Evolutionary conservation across 2,888 invertebrate genomes (phyloP).

Genomic region (Resseliella maxima): DNA sequence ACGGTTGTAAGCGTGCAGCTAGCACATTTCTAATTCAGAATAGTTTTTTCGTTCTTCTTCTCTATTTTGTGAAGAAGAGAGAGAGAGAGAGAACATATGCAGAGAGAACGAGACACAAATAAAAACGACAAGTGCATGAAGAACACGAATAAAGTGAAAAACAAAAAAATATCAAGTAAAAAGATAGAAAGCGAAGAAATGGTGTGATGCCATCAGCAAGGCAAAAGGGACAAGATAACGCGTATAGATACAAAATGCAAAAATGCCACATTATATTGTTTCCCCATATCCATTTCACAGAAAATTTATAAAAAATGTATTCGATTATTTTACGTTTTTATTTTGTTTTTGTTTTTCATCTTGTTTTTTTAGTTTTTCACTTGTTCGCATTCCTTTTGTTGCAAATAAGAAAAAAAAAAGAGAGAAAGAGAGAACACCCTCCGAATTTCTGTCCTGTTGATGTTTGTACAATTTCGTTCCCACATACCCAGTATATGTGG

Average conservation of each 20-base stretch:
- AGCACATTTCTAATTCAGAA: background rate
- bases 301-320: slow-evolving; percentile 42
- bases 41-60: too few species aligned
- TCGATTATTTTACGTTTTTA: slow-evolving; percentile 15
- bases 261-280: background rate
- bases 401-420: too few species aligned
- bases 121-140: background rate
- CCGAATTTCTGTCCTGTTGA: too few species aligned
- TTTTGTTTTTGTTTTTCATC: background rate
- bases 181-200: background rate
- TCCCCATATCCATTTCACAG: slow-evolving; percentile 6
- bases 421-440: too few species aligned
- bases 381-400: background rate
- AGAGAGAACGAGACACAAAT: background rate
- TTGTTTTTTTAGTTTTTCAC: background rate
- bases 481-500: background rate
- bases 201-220: slow-evolving; percentile 22
- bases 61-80: too few species aligned
- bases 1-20: background rate
- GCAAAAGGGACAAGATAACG: background rate
- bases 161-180: too few species aligned
- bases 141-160: background rate
- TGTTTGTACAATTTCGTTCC: background rate
- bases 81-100: background rate
- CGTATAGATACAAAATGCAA: background rate